These are phyloP conservation scores for Pseudochirops cupreus DNA, from an alignment of 2,797 vertebrate species.

Conservation along the genomic window DNA sequence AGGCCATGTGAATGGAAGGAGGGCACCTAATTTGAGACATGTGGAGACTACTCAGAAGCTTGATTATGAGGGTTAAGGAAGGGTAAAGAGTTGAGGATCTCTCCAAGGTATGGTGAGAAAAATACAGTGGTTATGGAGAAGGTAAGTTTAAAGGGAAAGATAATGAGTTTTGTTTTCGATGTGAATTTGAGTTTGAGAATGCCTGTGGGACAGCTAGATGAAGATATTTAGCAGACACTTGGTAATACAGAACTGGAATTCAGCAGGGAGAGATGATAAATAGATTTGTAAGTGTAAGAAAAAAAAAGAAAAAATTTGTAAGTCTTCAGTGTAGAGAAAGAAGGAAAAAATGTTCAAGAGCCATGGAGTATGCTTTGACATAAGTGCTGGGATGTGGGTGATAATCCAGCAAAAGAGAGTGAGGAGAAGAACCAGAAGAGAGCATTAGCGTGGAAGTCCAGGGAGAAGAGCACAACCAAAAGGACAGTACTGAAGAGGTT, in stretches of 20 bases:
- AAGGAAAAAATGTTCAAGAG: neutral
- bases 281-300: neutral
- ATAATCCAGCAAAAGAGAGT: neutral
- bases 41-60: neutral
- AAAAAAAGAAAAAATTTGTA: too few relatives aligned
- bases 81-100: neutral
- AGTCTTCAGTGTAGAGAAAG: neutral
- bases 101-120: too few relatives aligned
- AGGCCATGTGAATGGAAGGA: neutral
- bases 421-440: neutral
- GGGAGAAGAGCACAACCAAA: neutral
- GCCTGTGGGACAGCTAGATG: neutral
- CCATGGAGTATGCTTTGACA: neutral
- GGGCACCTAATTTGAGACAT: neutral
- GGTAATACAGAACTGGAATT: neutral
- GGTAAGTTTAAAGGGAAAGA: neutral
- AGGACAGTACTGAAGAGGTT: neutral
- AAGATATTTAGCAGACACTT: neutral
- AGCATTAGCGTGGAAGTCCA: neutral
- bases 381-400: too few relatives aligned
- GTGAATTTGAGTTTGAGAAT: neutral
- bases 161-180: neutral
- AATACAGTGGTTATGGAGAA: too few relatives aligned
- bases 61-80: neutral
- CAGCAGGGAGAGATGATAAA: neutral